Evolutionary conservation across 2,888 invertebrate genomes (phyloP).

Genomic region (Erebia palarica): DNA sequence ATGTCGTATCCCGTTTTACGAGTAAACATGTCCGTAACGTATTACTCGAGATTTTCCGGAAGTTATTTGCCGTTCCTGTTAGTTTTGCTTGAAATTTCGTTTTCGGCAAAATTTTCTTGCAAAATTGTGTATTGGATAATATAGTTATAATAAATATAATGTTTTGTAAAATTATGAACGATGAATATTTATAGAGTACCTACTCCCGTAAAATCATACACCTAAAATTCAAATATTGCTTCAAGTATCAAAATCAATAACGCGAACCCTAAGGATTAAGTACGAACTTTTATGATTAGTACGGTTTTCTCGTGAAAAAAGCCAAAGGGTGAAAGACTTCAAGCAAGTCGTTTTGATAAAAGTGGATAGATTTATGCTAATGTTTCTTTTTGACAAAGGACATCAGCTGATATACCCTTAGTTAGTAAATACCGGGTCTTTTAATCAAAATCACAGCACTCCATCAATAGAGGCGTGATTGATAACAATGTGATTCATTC

Average conservation of each 20-base stretch:
- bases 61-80: constrained; percentile 18
- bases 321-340: not conserved
- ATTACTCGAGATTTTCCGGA: constrained; percentile 19
- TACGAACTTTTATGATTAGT: no score
- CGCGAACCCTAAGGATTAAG: no score
- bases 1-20: constrained; percentile 46
- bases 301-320: no score
- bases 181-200: no score
- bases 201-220: no score
- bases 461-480: constrained; percentile 77
- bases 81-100: constrained; percentile 6
- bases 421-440: constrained; percentile 14
- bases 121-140: not conserved
- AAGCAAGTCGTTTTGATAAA: not conserved
- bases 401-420: not conserved
- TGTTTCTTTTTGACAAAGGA: not conserved
- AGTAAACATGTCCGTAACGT: constrained; percentile 38
- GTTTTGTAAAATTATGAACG: no score
- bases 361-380: not conserved
- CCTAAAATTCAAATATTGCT: no score
- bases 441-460: constrained; percentile 61
- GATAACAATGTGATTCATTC: constrained; percentile 66
- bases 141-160: no score
- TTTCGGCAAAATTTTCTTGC: not conserved
- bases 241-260: no score